A percentile compares a stretch with the other conserved stretches of the same genome.
These are phyloP conservation scores for Cotesia chilonis DNA, from an alignment of 1,140 invertebrate genomes.

Conservation along the genomic window DNA sequence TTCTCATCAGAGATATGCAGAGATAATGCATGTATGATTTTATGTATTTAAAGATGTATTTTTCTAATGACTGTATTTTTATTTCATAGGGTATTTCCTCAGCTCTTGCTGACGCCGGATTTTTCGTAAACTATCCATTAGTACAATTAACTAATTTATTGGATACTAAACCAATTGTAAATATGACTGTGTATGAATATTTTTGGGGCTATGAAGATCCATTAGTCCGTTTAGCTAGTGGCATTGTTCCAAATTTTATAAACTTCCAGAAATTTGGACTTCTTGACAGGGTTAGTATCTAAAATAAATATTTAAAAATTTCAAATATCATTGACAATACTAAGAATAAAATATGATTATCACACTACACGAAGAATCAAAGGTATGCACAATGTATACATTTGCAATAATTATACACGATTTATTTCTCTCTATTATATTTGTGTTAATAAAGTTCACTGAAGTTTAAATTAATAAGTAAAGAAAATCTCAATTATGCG, in stretches of 20 bases:
- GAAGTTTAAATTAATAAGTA: slow-evolving; percentile 1
- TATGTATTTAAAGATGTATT: slow-evolving; percentile 7
- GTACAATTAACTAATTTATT: slow-evolving; percentile 70
- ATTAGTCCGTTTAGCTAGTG: slow-evolving; percentile 74
- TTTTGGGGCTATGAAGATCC: slow-evolving; percentile 88
- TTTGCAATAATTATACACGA: not conserved
- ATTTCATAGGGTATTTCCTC: slow-evolving; percentile 71
- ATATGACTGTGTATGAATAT: slow-evolving; percentile 76
- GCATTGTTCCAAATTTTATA: slow-evolving; percentile 76
- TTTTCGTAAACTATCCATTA: slow-evolving; percentile 72
- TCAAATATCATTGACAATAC: too few relatives aligned
- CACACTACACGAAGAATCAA: too few relatives aligned
- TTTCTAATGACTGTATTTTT: slow-evolving; percentile 44
- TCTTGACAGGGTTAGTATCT: slow-evolving; percentile 77
- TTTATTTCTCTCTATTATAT: slow-evolving; percentile 12
- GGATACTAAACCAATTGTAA: slow-evolving; percentile 75
- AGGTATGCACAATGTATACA: not conserved
- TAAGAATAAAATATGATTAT: too few relatives aligned
- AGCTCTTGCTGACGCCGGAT: slow-evolving; percentile 66
- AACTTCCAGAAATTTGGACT: slow-evolving; percentile 82
- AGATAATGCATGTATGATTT: slow-evolving; percentile 6
- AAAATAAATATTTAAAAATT: slow-evolving; percentile 1
- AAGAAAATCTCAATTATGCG: slow-evolving; percentile 31
- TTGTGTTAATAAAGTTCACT: slow-evolving; percentile 12
- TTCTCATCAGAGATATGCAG: too few relatives aligned